Conservation (phyloP, 2,797 vertebrate species). For the Sebastes kiyomatsui region DNA sequence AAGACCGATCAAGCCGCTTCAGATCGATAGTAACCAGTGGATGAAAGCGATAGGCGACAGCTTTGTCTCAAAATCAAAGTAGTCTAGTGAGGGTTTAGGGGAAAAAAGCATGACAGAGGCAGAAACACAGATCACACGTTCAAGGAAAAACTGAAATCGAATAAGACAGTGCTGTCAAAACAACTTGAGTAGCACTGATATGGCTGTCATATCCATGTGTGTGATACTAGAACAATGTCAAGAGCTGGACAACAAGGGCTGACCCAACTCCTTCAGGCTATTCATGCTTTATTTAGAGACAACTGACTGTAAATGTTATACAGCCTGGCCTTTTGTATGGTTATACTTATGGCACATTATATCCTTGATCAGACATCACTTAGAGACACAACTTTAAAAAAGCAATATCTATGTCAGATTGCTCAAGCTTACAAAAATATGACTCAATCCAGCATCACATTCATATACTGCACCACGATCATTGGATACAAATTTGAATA, state of each 20-base stretch:
- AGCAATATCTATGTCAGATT: background rate
- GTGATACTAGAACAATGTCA: conserved; percentile 33
- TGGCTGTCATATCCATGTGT: conserved; percentile 40
- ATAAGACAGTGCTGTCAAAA: conserved; percentile 59
- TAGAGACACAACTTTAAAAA: background rate
- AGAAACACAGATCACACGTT: conserved; percentile 40
- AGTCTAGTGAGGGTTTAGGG: background rate
- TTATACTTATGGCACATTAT: background rate
- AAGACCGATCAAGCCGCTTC: background rate
- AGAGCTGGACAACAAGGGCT: conserved; percentile 29
- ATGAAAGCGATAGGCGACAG: conserved; percentile 7
- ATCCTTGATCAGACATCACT: background rate
- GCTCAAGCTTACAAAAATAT: background rate
- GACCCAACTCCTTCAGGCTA: conserved; percentile 19
- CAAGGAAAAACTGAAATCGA: conserved; percentile 36
- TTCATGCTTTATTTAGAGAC: conserved; percentile 7
- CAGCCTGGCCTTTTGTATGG: background rate
- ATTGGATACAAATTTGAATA: background rate
- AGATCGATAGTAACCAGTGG: background rate
- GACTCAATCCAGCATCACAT: background rate
- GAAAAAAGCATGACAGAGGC: conserved; percentile 10
- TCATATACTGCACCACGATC: background rate
- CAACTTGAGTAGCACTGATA: conserved; percentile 42
- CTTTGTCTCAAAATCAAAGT: conserved; percentile 17
- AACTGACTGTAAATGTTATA: background rate